Evolutionary conservation across 53 echinoderm and acorn worm species (phyloP).

Genomic region (Apostichopus leukothele): DNA sequence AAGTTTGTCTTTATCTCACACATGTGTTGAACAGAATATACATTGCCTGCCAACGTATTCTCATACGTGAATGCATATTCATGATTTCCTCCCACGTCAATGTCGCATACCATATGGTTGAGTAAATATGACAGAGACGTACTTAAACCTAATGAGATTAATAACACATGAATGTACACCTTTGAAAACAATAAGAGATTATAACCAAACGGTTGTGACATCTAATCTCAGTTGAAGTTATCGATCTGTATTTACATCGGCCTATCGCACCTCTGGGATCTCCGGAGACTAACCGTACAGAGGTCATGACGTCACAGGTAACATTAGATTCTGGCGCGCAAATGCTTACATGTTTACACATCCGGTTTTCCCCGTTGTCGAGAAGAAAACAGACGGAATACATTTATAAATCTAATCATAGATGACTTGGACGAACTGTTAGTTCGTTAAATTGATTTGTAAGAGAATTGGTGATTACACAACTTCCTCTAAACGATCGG

Average conservation of each 20-base stretch:
- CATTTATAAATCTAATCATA: background rate
- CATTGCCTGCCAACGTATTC: background rate
- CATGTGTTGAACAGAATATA: background rate
- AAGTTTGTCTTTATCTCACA: background rate
- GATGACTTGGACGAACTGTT: background rate
- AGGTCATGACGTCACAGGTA: background rate
- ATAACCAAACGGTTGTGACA: background rate
- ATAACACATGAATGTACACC: slow-evolving; percentile 11
- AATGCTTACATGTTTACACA: background rate
- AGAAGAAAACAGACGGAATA: background rate
- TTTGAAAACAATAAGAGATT: background rate
- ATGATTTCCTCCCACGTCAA: slow-evolving; percentile 10
- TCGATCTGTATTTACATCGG: background rate
- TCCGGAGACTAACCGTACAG: background rate
- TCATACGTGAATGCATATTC: background rate
- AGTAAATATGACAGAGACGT: slow-evolving; percentile 10
- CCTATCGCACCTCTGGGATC: background rate
- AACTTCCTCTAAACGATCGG: too few relatives aligned
- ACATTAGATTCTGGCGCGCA: background rate
- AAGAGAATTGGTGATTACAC: too few relatives aligned
- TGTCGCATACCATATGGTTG: background rate
- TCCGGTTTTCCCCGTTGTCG: slow-evolving; percentile 1
- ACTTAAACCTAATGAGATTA: slow-evolving; percentile 3
- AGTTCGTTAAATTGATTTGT: too few relatives aligned
- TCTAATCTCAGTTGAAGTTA: background rate